These are phyloP conservation scores for Drosophila kohkoa DNA, from an alignment of 1,140 invertebrate genomes.

Conservation along the genomic window DNA sequence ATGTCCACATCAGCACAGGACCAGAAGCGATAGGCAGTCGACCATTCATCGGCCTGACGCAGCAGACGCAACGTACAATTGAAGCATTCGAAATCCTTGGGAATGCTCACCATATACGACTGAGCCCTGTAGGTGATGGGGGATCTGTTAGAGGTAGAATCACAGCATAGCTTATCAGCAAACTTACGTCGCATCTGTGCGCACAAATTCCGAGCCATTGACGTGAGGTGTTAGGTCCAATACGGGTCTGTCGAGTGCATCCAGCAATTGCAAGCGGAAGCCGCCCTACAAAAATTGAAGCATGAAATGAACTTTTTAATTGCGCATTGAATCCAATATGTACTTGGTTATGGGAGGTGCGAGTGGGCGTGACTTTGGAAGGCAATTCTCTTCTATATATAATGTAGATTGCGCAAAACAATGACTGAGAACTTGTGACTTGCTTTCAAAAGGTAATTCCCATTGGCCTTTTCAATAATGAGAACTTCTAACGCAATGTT, in stretches of 20 bases:
- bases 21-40: slow-evolving; percentile 94
- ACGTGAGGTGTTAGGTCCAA: slow-evolving; percentile 93
- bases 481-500: slow-evolving; percentile 63
- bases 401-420: slow-evolving; percentile 50
- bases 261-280: slow-evolving; percentile 93
- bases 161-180: neutral
- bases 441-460: slow-evolving; percentile 51
- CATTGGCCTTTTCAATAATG: slow-evolving; percentile 62
- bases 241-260: slow-evolving; percentile 91
- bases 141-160: slow-evolving; percentile 1
- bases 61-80: slow-evolving; percentile 96
- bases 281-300: slow-evolving; percentile 90
- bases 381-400: slow-evolving; percentile 5
- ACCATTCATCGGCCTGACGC: slow-evolving; percentile 96
- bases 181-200: slow-evolving; percentile 90
- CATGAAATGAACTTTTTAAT: slow-evolving; percentile 42
- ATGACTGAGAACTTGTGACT: slow-evolving; percentile 78
- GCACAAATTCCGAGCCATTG: slow-evolving; percentile 91
- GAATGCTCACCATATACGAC: slow-evolving; percentile 91
- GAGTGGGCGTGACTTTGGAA: slow-evolving; percentile 4
- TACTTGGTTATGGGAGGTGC: neutral
- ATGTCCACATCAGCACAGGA: slow-evolving; percentile 98
- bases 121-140: slow-evolving; percentile 89
- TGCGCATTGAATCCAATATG: slow-evolving; percentile 15
- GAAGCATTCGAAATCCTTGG: slow-evolving; percentile 92